Evolutionary conservation across 2,888 invertebrate species (phyloP).

Genomic region (Omphaloscelis lunosa): DNA sequence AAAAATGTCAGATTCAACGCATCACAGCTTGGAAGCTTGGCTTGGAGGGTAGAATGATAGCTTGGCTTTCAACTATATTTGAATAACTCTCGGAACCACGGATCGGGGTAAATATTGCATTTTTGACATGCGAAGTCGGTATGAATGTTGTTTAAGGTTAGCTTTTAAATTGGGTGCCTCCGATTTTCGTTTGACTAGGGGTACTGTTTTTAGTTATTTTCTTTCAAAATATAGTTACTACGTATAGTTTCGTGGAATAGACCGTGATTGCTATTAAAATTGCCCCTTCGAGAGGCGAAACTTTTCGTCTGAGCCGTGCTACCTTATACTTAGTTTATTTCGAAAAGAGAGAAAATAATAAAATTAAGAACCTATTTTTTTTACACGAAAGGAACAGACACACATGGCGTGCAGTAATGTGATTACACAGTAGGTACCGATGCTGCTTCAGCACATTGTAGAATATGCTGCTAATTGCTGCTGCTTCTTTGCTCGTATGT

Average conservation of each 20-base stretch:
- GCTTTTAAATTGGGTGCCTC: slow-evolving; percentile 45
- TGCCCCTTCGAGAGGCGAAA: not conserved
- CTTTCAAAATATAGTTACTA: not conserved
- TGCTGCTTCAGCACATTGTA: not conserved
- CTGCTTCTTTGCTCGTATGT: no score
- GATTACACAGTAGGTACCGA: not conserved
- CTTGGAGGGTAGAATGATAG: slow-evolving; percentile 38
- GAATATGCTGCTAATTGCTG: not conserved
- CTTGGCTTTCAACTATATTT: slow-evolving; percentile 58
- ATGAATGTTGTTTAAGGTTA: slow-evolving; percentile 43
- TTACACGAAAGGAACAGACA: not conserved
- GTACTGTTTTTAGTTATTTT: slow-evolving; percentile 14
- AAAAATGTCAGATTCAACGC: slow-evolving; percentile 45
- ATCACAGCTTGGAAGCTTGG: slow-evolving; percentile 21
- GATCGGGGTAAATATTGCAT: slow-evolving; percentile 62
- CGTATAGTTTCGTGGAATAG: not conserved
- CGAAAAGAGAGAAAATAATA: not conserved
- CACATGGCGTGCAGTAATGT: not conserved
- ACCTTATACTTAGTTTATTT: not conserved
- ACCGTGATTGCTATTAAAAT: not conserved
- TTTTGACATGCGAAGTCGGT: slow-evolving; percentile 49
- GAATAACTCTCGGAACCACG: slow-evolving; percentile 50
- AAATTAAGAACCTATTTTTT: not conserved
- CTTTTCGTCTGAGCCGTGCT: not conserved
- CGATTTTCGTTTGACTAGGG: slow-evolving; percentile 27